Conservation (phyloP, 1,140 invertebrate species). For the Danaus melanippus region DNA sequence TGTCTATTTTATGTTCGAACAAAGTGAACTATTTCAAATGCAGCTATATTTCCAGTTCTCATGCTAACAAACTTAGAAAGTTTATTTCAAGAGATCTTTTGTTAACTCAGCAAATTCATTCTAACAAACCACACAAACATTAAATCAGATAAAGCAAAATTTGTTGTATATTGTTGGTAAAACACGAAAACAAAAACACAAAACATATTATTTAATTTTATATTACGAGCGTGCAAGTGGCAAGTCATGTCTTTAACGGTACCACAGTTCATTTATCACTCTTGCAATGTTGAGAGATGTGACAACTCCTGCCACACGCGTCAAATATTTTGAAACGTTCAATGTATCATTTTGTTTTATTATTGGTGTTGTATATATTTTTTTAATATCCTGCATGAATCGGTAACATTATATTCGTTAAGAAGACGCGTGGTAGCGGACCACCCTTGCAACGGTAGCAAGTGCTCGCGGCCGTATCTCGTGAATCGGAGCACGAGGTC, state of each 20-base stretch:
- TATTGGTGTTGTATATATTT: conserved; percentile 24
- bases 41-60: conserved; percentile 41
- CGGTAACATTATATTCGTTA: conserved; percentile 24
- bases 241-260: conserved; percentile 48
- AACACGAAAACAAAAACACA: conserved; percentile 14
- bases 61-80: conserved; percentile 51
- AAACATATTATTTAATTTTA: conserved; percentile 5
- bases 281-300: conserved; percentile 27
- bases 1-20: conserved; percentile 39
- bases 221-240: conserved; percentile 25
- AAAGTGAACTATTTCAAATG: conserved; percentile 39
- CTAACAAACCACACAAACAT: conserved; percentile 13
- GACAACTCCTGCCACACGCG: conserved; percentile 32
- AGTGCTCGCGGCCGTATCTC: conserved; percentile 44
- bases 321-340: conserved; percentile 35
- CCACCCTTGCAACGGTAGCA: conserved; percentile 45
- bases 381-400: conserved; percentile 17
- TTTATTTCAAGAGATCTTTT: conserved; percentile 31
- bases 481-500: conserved; percentile 50
- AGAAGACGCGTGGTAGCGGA: conserved; percentile 7
- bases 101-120: conserved; percentile 42
- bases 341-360: conserved; percentile 33
- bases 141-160: no score
- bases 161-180: no score
- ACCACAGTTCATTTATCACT: conserved; percentile 46